phyloP scores from a whole-genome alignment of 2,113 vertebrate species.

The Rhodinocichla rosea region DNA sequence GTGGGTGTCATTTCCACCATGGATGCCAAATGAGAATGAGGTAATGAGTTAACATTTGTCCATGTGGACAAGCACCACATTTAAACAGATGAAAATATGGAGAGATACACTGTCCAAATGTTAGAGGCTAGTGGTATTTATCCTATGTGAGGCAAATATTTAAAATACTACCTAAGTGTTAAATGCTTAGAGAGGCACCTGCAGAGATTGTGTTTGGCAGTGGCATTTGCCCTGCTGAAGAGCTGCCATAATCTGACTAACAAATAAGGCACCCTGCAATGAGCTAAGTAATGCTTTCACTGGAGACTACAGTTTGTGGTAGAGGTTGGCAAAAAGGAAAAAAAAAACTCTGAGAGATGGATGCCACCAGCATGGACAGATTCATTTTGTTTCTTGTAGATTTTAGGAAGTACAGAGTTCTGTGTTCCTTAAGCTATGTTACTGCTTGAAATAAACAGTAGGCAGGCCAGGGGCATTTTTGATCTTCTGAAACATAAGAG shows the following conservation, averaged over 20 bases:
- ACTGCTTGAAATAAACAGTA: not conserved
- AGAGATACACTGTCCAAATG: slow-evolving; percentile 8
- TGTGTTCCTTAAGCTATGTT: not conserved
- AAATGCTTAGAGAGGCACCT: not conserved
- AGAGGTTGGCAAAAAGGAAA: not conserved
- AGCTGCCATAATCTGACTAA: not conserved
- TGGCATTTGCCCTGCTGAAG: slow-evolving; percentile 27
- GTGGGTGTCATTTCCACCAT: not conserved
- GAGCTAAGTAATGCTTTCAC: not conserved
- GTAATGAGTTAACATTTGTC: slow-evolving; percentile 40
- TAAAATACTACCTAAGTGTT: not conserved
- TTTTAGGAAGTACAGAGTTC: not conserved
- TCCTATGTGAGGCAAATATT: slow-evolving; percentile 5
- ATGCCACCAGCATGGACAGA: not conserved
- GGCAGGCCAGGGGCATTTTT: not conserved
- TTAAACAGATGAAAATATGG: not conserved
- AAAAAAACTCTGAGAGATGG: not conserved
- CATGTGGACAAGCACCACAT: not conserved
- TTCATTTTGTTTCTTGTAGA: not conserved
- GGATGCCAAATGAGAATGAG: slow-evolving; percentile 28
- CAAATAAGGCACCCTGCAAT: not conserved
- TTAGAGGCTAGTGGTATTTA: slow-evolving; percentile 11
- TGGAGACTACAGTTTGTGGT: not conserved
- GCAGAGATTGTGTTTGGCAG: not conserved
- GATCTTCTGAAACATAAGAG: not conserved